Percentiles rank a stretch among this genome's conserved stretches.
phyloP scores from a whole-genome alignment of 2,797 vertebrate genomes.

The Sebastes taczanowskii region DNA sequence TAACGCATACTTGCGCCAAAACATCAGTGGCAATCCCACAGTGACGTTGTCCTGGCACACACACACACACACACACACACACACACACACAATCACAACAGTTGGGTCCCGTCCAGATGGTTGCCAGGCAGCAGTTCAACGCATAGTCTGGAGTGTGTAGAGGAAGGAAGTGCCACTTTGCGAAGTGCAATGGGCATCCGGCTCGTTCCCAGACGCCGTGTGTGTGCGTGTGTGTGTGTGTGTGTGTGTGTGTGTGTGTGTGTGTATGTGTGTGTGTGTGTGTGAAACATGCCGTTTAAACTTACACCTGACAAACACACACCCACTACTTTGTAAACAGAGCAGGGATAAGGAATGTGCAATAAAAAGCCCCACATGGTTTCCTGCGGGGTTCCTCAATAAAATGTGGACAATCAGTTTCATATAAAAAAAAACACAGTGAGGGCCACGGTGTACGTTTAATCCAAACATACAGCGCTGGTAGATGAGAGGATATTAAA shows the following conservation, averaged over 20 bases:
- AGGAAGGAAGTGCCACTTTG: conserved; percentile 84
- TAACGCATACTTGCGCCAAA: conserved; percentile 47
- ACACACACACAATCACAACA: conserved; percentile 63
- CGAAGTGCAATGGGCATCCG: conserved; percentile 71
- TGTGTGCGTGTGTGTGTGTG: conserved; percentile 3
- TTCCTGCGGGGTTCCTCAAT: conserved; percentile 14
- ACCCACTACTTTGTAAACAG: conserved; percentile 44
- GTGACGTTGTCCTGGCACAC: conserved; percentile 43
- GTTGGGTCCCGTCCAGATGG: conserved; percentile 76
- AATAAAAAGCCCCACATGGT: conserved; percentile 1
- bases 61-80: conserved; percentile 23
- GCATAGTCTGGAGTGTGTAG: conserved; percentile 76
- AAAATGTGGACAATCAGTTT: conserved; percentile 35
- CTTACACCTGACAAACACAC: conserved; percentile 64
- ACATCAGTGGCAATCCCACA: conserved; percentile 52
- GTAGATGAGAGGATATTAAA: conserved; percentile 50
- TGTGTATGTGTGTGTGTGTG: conserved; percentile 24
- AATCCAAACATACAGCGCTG: conserved; percentile 40
- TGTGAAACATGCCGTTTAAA: conserved; percentile 55
- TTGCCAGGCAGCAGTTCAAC: conserved; percentile 79
- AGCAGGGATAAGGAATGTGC: conserved; percentile 23
- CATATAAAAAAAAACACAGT: conserved; percentile 3
- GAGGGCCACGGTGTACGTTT: conserved; percentile 16
- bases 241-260: conserved; percentile 9
- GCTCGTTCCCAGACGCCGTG: conserved; percentile 64